Base-by-base conservation (phyloP, 1,140 invertebrate species). In the Drosophila orena region DNA sequence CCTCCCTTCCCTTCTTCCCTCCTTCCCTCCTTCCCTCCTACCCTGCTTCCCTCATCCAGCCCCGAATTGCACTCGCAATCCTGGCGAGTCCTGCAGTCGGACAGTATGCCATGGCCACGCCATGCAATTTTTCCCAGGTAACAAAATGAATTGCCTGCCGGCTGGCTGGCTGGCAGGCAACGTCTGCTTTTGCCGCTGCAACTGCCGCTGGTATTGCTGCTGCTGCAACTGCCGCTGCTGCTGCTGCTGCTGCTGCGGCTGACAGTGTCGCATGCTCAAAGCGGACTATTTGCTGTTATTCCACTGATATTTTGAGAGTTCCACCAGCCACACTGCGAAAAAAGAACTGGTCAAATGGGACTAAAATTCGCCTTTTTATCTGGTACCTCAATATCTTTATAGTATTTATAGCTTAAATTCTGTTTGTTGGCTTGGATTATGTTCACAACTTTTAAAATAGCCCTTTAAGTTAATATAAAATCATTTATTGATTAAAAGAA, bases 281-380 rank as follows among this genome's bases (percentile, higher is more conserved):
- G 83, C 83, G 83, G 76, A 83, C 84, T 86, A 88, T 86, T 86
- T 86, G 83, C 83, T 83, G 85, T 86, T 86, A 86, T 86, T 88
- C 83, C 83, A 86, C 70, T 89, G 83, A 86, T 86, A 86, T 86
- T 86, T 86, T 76, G 83, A 89, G 84, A 83, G 83, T 66, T 70
- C 76, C 58, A 57, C 72, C 55, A 66, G 54, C 2, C 37, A 68
- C 60, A 68, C 64, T 12, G 38, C 15, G 35, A 35, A 17, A 12
- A 49, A 59, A 52, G 43, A 34, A n/a, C 11, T 15, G n/a, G 4
- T 1, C 17, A 22, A 62, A 59, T 34, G 24, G 11, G 35, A 22
- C 37, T 42, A 15, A 34, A 49, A n/a, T 7, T 30, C 0, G 24
- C 30, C 4, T 6, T 17, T 12, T 34, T 11, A 15, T 11, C 2